Conservation (phyloP, 2,888 invertebrate genomes). For the Amphipoea lucens region DNA sequence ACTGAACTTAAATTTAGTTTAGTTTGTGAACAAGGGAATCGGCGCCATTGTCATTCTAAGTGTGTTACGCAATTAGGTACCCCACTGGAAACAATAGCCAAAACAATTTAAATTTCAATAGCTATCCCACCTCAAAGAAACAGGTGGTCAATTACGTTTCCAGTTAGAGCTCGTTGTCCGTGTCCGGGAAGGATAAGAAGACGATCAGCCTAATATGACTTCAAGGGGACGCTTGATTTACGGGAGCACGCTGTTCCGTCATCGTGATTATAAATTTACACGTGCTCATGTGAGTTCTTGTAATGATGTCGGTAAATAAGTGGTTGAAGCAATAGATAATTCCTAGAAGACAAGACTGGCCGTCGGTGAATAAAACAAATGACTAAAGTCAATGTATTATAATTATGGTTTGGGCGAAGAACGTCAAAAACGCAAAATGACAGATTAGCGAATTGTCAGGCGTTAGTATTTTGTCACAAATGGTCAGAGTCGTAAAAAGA, state of each 20-base stretch:
- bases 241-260: slow-evolving; percentile 61
- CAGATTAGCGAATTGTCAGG: too few species aligned
- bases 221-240: slow-evolving; percentile 76
- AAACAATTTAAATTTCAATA: slow-evolving; percentile 46
- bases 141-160: slow-evolving; percentile 65
- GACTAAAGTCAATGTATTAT: background rate
- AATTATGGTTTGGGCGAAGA: too few species aligned
- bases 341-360: background rate
- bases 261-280: slow-evolving; percentile 52
- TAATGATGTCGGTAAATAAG: slow-evolving; percentile 40
- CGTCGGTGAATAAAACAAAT: background rate
- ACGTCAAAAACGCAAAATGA: too few species aligned
- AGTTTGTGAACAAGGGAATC: too few species aligned
- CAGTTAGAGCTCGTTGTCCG: slow-evolving; percentile 66
- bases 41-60: too few species aligned
- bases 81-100: background rate
- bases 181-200: slow-evolving; percentile 75
- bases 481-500: too few species aligned
- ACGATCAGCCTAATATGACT: slow-evolving; percentile 66
- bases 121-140: slow-evolving; percentile 40
- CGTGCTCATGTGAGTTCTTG: slow-evolving; percentile 30
- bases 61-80: background rate
- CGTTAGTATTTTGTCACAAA: too few species aligned
- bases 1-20: too few species aligned
- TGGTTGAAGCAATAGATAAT: slow-evolving; percentile 2